A percentile compares a stretch with the other conserved stretches of the same genome.
Evolutionary conservation across 2,797 vertebrate species (phyloP).

Genomic region (Acestrorhynchus altus): DNA sequence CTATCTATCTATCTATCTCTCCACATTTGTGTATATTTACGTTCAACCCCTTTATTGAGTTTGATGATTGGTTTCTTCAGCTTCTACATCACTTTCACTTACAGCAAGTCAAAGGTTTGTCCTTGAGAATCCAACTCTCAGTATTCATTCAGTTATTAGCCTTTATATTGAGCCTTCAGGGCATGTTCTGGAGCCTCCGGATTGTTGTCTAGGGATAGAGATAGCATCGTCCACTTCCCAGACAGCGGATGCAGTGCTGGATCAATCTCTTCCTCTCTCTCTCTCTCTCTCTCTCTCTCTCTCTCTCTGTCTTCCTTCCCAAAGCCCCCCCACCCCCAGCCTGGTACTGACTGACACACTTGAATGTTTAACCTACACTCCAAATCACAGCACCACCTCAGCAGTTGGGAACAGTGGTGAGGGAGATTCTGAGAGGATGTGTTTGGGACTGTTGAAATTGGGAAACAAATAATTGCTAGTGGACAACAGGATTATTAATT

Average conservation of each 20-base stretch:
- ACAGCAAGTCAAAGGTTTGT: slow-evolving; percentile 57
- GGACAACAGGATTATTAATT: slow-evolving; percentile 4
- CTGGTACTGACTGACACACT: slow-evolving; percentile 24
- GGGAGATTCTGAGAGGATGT: slow-evolving; percentile 1
- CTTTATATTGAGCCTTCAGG: slow-evolving; percentile 53
- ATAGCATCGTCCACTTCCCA: slow-evolving; percentile 65
- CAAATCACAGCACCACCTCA: slow-evolving; percentile 7
- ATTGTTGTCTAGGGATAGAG: slow-evolving; percentile 52
- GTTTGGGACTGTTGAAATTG: not conserved
- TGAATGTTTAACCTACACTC: slow-evolving; percentile 33
- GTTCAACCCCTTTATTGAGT: not conserved
- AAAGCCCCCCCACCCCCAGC: too few relatives aligned
- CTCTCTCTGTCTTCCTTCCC: too few relatives aligned
- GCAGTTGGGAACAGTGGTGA: not conserved
- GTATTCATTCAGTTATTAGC: slow-evolving; percentile 58
- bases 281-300: slow-evolving; percentile 60
- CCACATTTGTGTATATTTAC: not conserved
- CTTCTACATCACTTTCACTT: slow-evolving; percentile 40
- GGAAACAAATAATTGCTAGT: not conserved
- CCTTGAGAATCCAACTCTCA: slow-evolving; percentile 56
- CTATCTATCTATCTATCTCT: not conserved
- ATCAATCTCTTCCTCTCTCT: slow-evolving; percentile 68
- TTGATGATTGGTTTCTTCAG: slow-evolving; percentile 29
- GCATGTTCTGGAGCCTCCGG: slow-evolving; percentile 38
- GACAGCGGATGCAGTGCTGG: slow-evolving; percentile 30